Percentiles rank a stretch among this genome's conserved stretches.
phyloP scores from a whole-genome alignment of 2,888 invertebrate species.

The Pasiphila rectangulata region DNA sequence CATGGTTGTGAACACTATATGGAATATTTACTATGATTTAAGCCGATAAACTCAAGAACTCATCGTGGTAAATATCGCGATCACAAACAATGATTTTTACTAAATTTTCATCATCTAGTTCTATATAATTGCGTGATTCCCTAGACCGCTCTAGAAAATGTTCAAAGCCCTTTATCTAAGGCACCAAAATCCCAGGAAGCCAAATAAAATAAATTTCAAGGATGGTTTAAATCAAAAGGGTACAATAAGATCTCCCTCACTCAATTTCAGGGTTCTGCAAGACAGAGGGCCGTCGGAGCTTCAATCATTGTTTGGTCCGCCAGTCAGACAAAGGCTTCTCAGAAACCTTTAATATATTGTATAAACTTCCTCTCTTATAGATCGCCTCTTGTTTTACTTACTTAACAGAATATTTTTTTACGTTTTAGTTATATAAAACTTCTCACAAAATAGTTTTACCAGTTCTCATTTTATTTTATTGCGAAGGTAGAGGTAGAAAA shows the following conservation, averaged over 20 bases:
- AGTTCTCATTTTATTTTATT: too few relatives aligned
- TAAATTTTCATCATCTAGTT: too few relatives aligned
- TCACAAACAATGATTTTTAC: slow-evolving; percentile 4
- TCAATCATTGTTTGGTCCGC: slow-evolving; percentile 10
- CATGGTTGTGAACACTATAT: too few relatives aligned
- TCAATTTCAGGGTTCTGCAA: slow-evolving; percentile 8
- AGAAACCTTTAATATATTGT: slow-evolving; percentile 1
- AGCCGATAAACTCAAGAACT: too few relatives aligned
- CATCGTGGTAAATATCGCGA: slow-evolving; percentile 9
- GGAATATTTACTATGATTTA: too few relatives aligned
- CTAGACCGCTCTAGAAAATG: too few relatives aligned
- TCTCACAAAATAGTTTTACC: too few relatives aligned
- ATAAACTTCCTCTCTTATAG: not conserved
- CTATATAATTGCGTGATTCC: not conserved
- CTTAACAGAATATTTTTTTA: too few relatives aligned
- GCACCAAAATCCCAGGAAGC: not conserved
- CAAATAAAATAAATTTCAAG: slow-evolving; percentile 1
- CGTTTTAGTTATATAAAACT: too few relatives aligned
- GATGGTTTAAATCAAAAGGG: slow-evolving; percentile 1
- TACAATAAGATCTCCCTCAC: slow-evolving; percentile 8
- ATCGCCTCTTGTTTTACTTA: not conserved
- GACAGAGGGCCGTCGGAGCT: slow-evolving; percentile 2
- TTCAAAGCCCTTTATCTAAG: not conserved
- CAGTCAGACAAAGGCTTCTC: not conserved
- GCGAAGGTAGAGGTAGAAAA: too few relatives aligned